These are phyloP conservation scores for Cynocephalus volans DNA, from an alignment of 2,113 vertebrate species.

Conservation along the genomic window DNA sequence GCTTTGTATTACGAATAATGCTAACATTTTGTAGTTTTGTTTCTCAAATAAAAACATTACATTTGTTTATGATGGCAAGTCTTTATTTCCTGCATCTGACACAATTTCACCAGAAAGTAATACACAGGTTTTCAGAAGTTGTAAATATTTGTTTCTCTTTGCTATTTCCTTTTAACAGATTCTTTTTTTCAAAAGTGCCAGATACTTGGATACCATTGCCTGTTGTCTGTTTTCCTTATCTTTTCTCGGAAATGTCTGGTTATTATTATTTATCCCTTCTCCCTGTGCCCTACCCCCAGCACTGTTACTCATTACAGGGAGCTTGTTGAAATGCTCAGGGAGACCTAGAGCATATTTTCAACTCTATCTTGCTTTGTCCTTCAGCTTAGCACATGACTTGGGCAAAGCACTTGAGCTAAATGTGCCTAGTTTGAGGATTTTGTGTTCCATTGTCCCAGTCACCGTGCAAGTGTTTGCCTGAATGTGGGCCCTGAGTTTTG, in stretches of 20 bases:
- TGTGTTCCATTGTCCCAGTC: not conserved
- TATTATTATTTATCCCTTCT: slow-evolving; percentile 15
- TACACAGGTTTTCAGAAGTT: slow-evolving; percentile 56
- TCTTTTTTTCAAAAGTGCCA: slow-evolving; percentile 33
- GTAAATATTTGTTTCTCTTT: slow-evolving; percentile 67
- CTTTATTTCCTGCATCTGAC: slow-evolving; percentile 69
- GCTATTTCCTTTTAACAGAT: slow-evolving; percentile 65
- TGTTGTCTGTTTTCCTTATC: slow-evolving; percentile 57
- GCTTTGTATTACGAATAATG: slow-evolving; percentile 75
- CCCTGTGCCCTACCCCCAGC: not conserved
- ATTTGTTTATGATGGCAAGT: slow-evolving; percentile 59
- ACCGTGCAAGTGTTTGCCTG: not conserved
- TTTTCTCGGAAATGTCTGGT: slow-evolving; percentile 11
- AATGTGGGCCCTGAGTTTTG: slow-evolving; percentile 2
- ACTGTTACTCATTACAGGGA: not conserved
- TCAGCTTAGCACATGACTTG: not conserved
- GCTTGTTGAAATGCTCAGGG: not conserved
- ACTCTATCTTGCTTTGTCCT: slow-evolving; percentile 3
- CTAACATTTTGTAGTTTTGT: slow-evolving; percentile 52
- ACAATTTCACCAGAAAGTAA: slow-evolving; percentile 62
- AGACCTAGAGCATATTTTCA: slow-evolving; percentile 22
- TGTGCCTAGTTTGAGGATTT: slow-evolving; percentile 29
- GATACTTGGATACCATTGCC: not conserved
- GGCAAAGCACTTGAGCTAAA: not conserved
- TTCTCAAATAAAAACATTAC: slow-evolving; percentile 63